Conservation (phyloP, 2,113 vertebrate genomes). For the Neotragus moschatus region DNA sequence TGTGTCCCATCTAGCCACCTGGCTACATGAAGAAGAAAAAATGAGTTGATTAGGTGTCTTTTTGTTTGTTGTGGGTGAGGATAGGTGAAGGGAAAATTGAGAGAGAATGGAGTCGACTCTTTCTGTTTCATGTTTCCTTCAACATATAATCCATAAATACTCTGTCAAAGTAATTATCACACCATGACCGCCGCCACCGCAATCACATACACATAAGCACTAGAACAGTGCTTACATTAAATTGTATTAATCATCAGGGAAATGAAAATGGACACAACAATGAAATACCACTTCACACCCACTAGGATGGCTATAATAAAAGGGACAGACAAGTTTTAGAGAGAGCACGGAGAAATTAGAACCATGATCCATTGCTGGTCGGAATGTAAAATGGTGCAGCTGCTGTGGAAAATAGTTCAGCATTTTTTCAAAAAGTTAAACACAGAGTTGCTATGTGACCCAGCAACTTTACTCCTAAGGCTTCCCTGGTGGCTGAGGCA, state of each 20-base stretch:
- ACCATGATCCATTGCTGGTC: neutral
- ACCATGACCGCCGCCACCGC: neutral
- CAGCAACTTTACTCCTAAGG: neutral
- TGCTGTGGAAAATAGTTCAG: neutral
- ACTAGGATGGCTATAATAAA: neutral
- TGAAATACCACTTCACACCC: neutral
- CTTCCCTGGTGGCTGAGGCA: neutral
- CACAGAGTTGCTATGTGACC: neutral
- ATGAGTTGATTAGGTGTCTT: neutral
- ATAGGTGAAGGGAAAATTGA: neutral
- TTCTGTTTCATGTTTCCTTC: slow-evolving; percentile 25
- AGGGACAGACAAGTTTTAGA: neutral
- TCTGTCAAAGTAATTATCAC: slow-evolving; percentile 7
- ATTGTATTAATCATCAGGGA: neutral
- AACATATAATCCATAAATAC: slow-evolving; percentile 21
- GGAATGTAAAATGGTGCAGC: neutral
- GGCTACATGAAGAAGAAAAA: neutral
- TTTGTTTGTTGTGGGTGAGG: neutral
- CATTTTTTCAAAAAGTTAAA: neutral
- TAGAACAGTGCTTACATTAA: neutral
- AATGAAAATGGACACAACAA: neutral
- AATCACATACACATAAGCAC: neutral
- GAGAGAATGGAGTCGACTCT: neutral
- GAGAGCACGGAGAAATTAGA: neutral
- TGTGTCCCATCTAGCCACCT: neutral